Base-by-base conservation (phyloP, 1,140 invertebrate genomes). In the Druon quercuslanigerum region DNA sequence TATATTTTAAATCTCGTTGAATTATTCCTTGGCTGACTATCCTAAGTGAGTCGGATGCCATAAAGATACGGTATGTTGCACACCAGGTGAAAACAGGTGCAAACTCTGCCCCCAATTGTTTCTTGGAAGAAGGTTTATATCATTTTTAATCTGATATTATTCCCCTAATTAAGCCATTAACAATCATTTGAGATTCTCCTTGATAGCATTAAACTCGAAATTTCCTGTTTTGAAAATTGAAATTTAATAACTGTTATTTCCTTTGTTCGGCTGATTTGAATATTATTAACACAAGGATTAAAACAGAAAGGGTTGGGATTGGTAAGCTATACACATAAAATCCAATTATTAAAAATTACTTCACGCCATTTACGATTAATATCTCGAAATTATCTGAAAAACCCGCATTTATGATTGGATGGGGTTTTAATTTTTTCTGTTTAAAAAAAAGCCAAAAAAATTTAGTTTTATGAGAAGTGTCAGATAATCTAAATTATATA, bases 81-180 rank as follows among this genome's bases (percentile, higher is more conserved):
- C 57, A 66, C 57, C 25, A 66, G 57, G 57, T 66, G 57, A 33
- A 66, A 66, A 66, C 57, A 66, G 57, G 57, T 66, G 57, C 57
- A 66, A 66, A 25, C 16, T 20, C 25, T 66, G 57, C 57, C 57
- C 57, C 40, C 57, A 66, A 66, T 66, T 20, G 40, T 33, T 66
- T 66, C 57, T 66, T 66, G 57, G 57, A 66, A 66, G 57, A 66
- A 66, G 57, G 57, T 66, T 20, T 66, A 33, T 66, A 66, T 66
- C 57, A 66, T 20, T 25, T 20, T 11, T 13, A 66, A 66, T 66
- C 57, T 66, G 20, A 11, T 66, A 33, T 66, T 16, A 40, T 33
- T 66, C 57, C 57, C 57, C 57, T 66, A 66, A 66, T 66, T 66
- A 66, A 66, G 57, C 57, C 40, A 33, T 66, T 66, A 66, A 66